Percentiles rank a stretch among this genome's conserved stretches.
These are phyloP conservation scores for Bombus superbus DNA, from an alignment of 1,140 invertebrate species.

Conservation along the genomic window DNA sequence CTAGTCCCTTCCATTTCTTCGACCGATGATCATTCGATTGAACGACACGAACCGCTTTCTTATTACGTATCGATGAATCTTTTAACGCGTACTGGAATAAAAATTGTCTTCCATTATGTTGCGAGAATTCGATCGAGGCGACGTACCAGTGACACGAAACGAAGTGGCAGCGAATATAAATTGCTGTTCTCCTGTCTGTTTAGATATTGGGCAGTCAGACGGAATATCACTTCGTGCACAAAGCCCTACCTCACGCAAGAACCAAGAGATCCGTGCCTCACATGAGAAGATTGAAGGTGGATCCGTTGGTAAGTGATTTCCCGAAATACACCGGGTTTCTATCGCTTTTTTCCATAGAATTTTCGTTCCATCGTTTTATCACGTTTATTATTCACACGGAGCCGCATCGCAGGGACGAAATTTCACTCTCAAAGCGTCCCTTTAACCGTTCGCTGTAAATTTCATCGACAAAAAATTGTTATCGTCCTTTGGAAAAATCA, in stretches of 20 bases:
- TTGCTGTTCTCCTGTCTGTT: conserved; percentile 72
- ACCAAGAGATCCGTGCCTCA: conserved; percentile 93
- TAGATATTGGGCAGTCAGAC: conserved; percentile 92
- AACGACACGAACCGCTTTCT: no score
- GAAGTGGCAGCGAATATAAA: not conserved
- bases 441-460: not conserved
- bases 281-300: conserved; percentile 92
- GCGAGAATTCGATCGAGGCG: not conserved
- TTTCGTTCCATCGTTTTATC: no score
- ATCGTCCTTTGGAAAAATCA: no score
- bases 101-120: no score
- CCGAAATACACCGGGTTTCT: not conserved
- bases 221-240: conserved; percentile 96
- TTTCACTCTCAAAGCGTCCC: not conserved
- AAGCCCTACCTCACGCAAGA: conserved; percentile 92
- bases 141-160: not conserved
- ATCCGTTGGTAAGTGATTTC: conserved; percentile 92
- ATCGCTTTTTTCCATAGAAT: not conserved
- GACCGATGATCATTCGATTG: not conserved
- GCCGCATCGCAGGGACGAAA: not conserved
- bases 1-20: not conserved
- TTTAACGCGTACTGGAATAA: not conserved
- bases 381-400: not conserved
- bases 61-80: not conserved
- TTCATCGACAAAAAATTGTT: not conserved